Conservation (phyloP, 2,113 vertebrate species). For the Parotia lawesii region DNA sequence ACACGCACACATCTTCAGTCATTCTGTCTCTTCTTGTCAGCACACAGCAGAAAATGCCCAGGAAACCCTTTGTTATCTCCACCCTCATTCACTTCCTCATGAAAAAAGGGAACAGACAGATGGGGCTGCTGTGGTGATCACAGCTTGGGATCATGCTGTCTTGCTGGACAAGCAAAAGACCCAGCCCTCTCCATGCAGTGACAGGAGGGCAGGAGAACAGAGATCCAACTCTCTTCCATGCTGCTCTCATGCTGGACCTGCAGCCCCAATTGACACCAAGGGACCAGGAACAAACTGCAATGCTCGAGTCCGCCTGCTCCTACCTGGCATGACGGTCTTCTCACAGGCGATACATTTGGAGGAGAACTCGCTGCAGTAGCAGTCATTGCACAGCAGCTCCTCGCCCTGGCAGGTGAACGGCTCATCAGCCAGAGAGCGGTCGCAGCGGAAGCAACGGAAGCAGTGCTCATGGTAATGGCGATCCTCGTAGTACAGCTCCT, state of each 20-base stretch:
- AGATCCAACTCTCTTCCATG: not conserved
- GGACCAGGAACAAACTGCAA: not conserved
- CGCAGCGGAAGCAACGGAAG: conserved; percentile 96
- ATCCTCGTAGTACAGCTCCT: conserved; percentile 98
- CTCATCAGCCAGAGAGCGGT: conserved; percentile 90
- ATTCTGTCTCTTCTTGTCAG: not conserved
- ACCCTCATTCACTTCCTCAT: not conserved
- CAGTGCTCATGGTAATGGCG: conserved; percentile 96
- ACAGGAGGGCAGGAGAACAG: not conserved
- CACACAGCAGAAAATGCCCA: not conserved
- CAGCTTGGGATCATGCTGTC: not conserved
- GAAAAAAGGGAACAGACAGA: not conserved
- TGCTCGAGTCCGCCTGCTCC: rapidly evolving
- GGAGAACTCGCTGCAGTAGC: conserved; percentile 97
- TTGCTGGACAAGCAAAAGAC: not conserved
- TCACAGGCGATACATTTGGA: conserved; percentile 93
- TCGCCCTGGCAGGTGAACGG: conserved; percentile 95
- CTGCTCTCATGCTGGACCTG: not conserved
- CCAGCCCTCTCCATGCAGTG: not conserved
- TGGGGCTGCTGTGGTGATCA: not conserved
- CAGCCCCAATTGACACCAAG: rapidly evolving
- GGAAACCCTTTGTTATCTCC: conserved; percentile 5
- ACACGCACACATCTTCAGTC: not conserved
- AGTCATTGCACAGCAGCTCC: conserved; percentile 92
- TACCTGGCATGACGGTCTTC: conserved; percentile 97